These are phyloP conservation scores for Oligia fasciuncula DNA, from an alignment of 2,888 invertebrate species.

Conservation along the genomic window DNA sequence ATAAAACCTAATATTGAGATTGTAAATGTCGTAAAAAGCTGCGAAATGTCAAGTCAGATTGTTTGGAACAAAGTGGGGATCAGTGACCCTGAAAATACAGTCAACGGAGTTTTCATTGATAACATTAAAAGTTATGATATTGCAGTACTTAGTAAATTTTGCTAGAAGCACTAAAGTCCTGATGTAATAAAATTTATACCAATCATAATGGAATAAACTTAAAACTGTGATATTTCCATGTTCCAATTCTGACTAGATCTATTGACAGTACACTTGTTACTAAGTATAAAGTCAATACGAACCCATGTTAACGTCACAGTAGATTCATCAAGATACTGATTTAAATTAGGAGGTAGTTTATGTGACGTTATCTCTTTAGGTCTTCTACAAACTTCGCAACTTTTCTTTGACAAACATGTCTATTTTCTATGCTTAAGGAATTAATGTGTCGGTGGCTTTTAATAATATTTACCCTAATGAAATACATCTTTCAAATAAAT, in stretches of 20 bases:
- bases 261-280: slow-evolving; percentile 75
- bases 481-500: slow-evolving; percentile 90
- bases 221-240: slow-evolving; percentile 75
- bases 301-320: slow-evolving; percentile 78
- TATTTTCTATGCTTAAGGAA: slow-evolving; percentile 90
- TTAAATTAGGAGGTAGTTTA: slow-evolving; percentile 89
- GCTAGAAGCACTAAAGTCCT: slow-evolving; percentile 40
- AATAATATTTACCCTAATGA: slow-evolving; percentile 89
- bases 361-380: slow-evolving; percentile 78
- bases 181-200: slow-evolving; percentile 42
- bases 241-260: slow-evolving; percentile 89
- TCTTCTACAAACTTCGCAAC: slow-evolving; percentile 85
- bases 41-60: slow-evolving; percentile 85
- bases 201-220: slow-evolving; percentile 55
- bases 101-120: slow-evolving; percentile 36
- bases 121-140: slow-evolving; percentile 25
- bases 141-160: slow-evolving; percentile 26
- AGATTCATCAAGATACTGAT: slow-evolving; percentile 83
- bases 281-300: slow-evolving; percentile 76
- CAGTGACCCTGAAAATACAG: slow-evolving; percentile 44
- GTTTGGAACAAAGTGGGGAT: slow-evolving; percentile 75
- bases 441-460: slow-evolving; percentile 91
- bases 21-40: slow-evolving; percentile 87
- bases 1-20: slow-evolving; percentile 88
- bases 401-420: slow-evolving; percentile 86